These are phyloP conservation scores for Drosophila affinis DNA, from an alignment of 2,888 invertebrate genomes.

Conservation along the genomic window DNA sequence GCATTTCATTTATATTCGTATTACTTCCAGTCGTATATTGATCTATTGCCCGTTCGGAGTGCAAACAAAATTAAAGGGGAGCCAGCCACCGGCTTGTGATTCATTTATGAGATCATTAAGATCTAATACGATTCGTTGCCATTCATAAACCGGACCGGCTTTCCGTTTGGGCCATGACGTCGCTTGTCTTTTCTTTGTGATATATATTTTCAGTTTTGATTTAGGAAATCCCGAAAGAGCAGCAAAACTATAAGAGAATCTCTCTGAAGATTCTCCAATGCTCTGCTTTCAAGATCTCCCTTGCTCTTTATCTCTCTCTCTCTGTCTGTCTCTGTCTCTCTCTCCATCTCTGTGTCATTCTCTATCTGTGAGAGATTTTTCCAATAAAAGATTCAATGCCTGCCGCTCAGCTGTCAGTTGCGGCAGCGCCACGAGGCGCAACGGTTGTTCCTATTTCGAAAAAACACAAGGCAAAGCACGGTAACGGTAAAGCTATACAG, in stretches of 20 bases:
- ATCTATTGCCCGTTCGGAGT: constrained; percentile 35
- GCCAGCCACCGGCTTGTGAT: constrained; percentile 53
- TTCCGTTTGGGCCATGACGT: constrained; percentile 54
- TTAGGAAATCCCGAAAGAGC: constrained; percentile 11
- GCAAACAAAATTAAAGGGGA: constrained; percentile 1
- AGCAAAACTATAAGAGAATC: constrained; percentile 18
- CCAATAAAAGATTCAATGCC: constrained; percentile 58
- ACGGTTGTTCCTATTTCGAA: constrained; percentile 18
- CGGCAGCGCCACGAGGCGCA: constrained; percentile 65
- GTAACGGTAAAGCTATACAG: constrained; percentile 25
- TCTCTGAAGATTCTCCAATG: constrained; percentile 8
- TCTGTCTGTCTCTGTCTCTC: background rate
- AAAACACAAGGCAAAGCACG: too few relatives aligned
- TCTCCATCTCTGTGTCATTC: background rate
- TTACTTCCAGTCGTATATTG: constrained; percentile 6
- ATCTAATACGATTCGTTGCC: constrained; percentile 6
- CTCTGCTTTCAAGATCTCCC: background rate
- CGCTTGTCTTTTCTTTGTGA: background rate
- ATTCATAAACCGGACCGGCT: constrained; percentile 37
- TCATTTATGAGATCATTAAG: constrained; percentile 65
- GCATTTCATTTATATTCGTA: constrained; percentile 18
- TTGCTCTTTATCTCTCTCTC: constrained; percentile 3
- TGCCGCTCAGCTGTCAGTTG: constrained; percentile 54
- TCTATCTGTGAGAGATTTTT: constrained; percentile 28
- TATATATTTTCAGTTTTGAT: constrained; percentile 9